Base-by-base conservation (phyloP, 2,113 vertebrate species). In the Gyps fulvus region DNA sequence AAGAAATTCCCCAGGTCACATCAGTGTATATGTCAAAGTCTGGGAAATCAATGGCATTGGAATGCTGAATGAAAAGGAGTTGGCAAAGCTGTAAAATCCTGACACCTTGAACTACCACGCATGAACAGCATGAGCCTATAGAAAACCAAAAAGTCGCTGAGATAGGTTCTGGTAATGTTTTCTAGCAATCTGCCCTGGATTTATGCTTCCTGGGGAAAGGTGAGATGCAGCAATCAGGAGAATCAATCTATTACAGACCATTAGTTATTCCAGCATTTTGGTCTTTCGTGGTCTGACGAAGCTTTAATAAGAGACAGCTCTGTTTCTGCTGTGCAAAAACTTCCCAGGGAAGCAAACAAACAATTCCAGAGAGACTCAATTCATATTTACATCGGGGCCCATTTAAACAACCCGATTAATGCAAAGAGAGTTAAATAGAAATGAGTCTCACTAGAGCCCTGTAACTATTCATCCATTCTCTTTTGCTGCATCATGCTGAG, bases 401-500 rank as follows among this genome's bases (percentile, higher is more conserved):
- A 63, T 73, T 93, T 82, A 85, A 85, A n/a, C 58, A 72, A 40
- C 21, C 32, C 3, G 0, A 85, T 49, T 73, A 85, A 76, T 58
- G 42, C 70, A 83, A 82, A 69, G 58, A 42, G 11, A 76, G 45
- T 70, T 70, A 89, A 90, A 85, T n/a, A 87, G 82, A 81, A 93
- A 81, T 43, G 20, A 63, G n/a, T 72, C 76, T 80, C 78, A 73
- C 54, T 74, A 74, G 2, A 82, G 6, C n/a, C 40, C 58, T 77
- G 54, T 87, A 93, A 94, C 49, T 73, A 27, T 77, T 90, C 66
- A 67, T 19, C 54, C 95, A 82, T 95, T 96, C 83, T 94, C 80
- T 92, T 93, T 58, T 83, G 84, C 94, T 95, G 66, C 23, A 1
- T 92, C 96, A 91, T 73, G 89, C 94, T 89, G 89, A 40, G 83